A percentile compares a stretch with the other conserved stretches of the same genome.
These are phyloP conservation scores for Zonitis immaculata DNA, from an alignment of 2,888 invertebrate species.

Conservation along the genomic window DNA sequence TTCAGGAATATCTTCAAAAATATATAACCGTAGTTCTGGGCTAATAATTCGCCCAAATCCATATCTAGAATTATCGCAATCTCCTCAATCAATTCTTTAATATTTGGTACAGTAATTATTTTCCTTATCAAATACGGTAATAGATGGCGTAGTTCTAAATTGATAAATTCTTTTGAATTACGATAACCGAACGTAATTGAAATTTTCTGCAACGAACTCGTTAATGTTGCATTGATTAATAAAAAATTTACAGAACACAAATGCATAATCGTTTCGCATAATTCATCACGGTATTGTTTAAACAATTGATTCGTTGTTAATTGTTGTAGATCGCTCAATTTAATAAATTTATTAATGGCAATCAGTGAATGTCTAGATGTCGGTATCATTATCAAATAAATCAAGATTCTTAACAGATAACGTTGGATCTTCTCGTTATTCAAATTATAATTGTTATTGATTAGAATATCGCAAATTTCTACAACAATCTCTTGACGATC, in stretches of 20 bases:
- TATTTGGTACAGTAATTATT: conserved; percentile 54
- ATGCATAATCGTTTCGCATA: conserved; percentile 54
- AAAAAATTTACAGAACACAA: conserved; percentile 58
- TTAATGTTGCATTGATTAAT: conserved; percentile 54
- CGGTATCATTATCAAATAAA: conserved; percentile 61
- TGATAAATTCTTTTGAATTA: conserved; percentile 64
- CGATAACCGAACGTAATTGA: conserved; percentile 65
- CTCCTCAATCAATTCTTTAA: conserved; percentile 60
- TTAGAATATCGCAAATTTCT: conserved; percentile 37
- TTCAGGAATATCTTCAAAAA: conserved; percentile 67
- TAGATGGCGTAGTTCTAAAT: conserved; percentile 64
- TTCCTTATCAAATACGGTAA: conserved; percentile 61
- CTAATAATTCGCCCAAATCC: conserved; percentile 58
- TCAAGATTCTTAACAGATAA: conserved; percentile 52
- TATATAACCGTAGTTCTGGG: conserved; percentile 63
- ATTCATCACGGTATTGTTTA: conserved; percentile 59
- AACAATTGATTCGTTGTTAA: conserved; percentile 57
- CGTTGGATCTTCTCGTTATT: conserved; percentile 47
- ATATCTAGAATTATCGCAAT: conserved; percentile 57
- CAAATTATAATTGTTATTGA: conserved; percentile 52
- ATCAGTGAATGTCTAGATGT: conserved; percentile 55
- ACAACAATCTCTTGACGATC: conserved; percentile 55
- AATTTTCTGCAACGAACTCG: conserved; percentile 56
- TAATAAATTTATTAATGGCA: conserved; percentile 55
- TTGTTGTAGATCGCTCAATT: conserved; percentile 55